Base-by-base conservation (phyloP, 2,113 vertebrate species). In the Hyaena hyaena region DNA sequence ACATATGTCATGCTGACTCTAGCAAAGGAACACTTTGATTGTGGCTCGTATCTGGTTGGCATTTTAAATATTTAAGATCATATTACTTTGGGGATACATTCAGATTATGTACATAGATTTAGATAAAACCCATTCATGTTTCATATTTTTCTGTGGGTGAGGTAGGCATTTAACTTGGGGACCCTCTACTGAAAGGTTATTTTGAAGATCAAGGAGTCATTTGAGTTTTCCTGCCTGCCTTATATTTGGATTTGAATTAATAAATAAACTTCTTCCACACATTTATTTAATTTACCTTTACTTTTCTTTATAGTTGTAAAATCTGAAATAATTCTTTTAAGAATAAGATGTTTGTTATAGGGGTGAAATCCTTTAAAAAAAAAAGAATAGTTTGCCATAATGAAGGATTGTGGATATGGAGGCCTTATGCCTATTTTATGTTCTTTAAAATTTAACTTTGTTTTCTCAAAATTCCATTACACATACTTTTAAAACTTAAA, bases 221-320 rank as follows among this genome's bases (percentile, higher is more conserved):
- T 96, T 90, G 26, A 48, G 48, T 93, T 96, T 63, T 80, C 66
- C 43, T 63, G 21, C 39, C 69, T 88, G 24, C 45, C 26, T 87
- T 77, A 28, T 53, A 58, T 94, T 93, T 89, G 71, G 24, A 73
- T 90, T 94, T 94, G 12, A 82, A 55, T 69, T 9, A 69, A 7
- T 92, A 83, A 48, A 15, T 83, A 50, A 5, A 86, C 48, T 35
- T 93, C 93, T 80, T 86, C 77, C 45, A 24, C 24, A 86, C 15
- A 86, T 93, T 86, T 91, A 39, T 91, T 4, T 86, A 68, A 63
- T 76, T 92, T 93, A 31, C 82, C 21, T 82, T 92, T 93, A n/a
- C 66, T 88, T 97, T 95, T 94, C 31, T 96, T 97, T 82, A 58
- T 12, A 73, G 43, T 45, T 76, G 43, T 94, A 74, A 92, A 81